Evolutionary conservation across 2,888 invertebrate species (phyloP).

Genomic region (Drosophila nigritarsus): DNA sequence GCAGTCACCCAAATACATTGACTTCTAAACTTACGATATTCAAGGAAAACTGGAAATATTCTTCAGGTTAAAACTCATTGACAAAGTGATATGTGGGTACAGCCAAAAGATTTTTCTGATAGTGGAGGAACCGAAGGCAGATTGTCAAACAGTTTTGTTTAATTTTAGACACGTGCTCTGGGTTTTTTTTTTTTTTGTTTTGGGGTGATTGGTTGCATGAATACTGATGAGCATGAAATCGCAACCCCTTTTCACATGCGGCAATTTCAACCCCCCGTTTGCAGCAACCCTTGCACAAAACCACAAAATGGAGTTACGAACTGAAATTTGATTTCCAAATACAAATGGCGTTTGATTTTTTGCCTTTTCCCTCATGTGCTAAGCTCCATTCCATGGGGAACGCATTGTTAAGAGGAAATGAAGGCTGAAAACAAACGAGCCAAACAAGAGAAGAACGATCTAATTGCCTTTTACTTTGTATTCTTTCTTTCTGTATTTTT

Average conservation of each 20-base stretch:
- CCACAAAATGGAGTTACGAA: conserved; percentile 48
- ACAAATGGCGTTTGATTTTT: conserved; percentile 35
- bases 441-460: conserved; percentile 10
- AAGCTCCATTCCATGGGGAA: conserved; percentile 47
- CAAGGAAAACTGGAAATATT: conserved; percentile 1
- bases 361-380: neutral
- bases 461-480: conserved; percentile 40
- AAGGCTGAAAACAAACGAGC: neutral
- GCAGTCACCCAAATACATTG: neutral
- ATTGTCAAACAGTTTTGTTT: conserved; percentile 70
- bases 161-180: conserved; percentile 70
- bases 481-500: neutral
- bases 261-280: conserved; percentile 45
- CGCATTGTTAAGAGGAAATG: conserved; percentile 28
- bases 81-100: neutral
- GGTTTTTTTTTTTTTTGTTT: neutral
- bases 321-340: conserved; percentile 5
- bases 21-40: neutral
- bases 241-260: conserved; percentile 49
- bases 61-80: neutral
- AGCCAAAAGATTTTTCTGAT: neutral
- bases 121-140: neutral
- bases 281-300: conserved; percentile 43
- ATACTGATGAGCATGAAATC: conserved; percentile 26
- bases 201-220: conserved; percentile 46